Base-by-base conservation (phyloP, 2,888 invertebrate species). In the Caenorhabditis japonica region DNA sequence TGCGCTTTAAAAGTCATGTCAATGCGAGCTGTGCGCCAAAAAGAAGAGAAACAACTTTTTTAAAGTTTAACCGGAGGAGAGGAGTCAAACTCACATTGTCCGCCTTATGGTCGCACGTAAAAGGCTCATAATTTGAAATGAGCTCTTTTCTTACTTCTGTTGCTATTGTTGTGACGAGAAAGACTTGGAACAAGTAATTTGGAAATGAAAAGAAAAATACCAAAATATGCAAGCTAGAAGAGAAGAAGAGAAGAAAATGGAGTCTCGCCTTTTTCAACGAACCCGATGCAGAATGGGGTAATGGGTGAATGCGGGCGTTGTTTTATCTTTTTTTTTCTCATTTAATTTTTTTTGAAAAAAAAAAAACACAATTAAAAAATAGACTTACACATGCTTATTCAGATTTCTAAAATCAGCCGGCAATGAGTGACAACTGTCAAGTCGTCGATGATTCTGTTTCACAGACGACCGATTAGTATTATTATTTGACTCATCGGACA, bases 371-470 rank as follows among this genome's bases (percentile, higher is more conserved):
- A n/a, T n/a, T n/a, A n/a, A n/a, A n/a, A n/a, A n/a, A n/a, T n/a
- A 19, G 39, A 64, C 72, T 72, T 23, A 72, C 64, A 72, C 64
- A 52, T 59, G 58, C 30, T 55, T 33, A 51, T 66, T 66, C 2
- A 56, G 66, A 17, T 64, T 36, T 64, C 64, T 72, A 59, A 59
- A 53, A 60, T 72, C 64, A 30, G 64, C 53, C 17, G 72, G 72
- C 52, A 72, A 34, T 8, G 72, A 72, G 21, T 72, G 53, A 44
- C 64, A 64, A 72, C 64, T 72, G 3, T 64, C 72, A 10, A 62
- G 38, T 17, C 55, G 52, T 7, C 21, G 23, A 15, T 59, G 53
- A 34, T 51, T 23, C 4, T 72, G 64, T 15, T 58, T 51, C 72
- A 72, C 64, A 23, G 56, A 51, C 56, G 43, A 47, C 47, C 55